Base-by-base conservation (phyloP, 2,888 invertebrate species). In the Bombylius discolor region DNA sequence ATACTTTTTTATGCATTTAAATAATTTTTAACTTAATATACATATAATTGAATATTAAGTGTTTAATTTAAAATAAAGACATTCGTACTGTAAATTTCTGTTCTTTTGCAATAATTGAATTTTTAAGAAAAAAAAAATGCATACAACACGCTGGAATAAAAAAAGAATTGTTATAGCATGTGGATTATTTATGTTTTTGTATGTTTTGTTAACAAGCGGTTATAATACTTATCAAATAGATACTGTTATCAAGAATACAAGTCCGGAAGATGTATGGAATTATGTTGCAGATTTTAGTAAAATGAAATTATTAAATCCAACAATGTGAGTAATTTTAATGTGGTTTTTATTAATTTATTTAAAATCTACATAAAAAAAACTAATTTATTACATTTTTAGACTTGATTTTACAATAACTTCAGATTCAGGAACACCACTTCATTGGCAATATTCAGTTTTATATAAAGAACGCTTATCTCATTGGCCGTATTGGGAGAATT, bases 211-310 rank as follows among this genome's bases (percentile, higher is more conserved):
- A 60, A 68, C 70, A 11, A 64, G 66, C 49, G 66, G 69, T 31
- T 69, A 69, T 64, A 67, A 77, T 61, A 68, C 72, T 56, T 76
- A 76, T 64, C 68, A 73, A 65, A 70, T 73, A 60, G 77, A 79
- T 62, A 74, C 74, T 52, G 71, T 74, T 60, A 75, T 86, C 62
- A 68, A 72, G 44, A 76, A 81, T 62, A 72, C 78, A 1, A 76
- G 78, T 64, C 80, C 86, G 23, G 77, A 78, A 64, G 74, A 73
- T 36, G 81, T 83, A 42, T 86, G 86, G 85, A 84, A 85, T 68
- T 85, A 78, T 70, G 80, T 85, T n/a, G 82, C 85, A 1, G 86
- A 86, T 71, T 86, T 86, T 64, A 83, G 80, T 64, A 85, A 86
- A 67, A 82, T 84, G 80, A 80, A 80, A 64, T 75, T 77, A 61